A percentile compares a stretch with the other conserved stretches of the same genome.
phyloP scores from a whole-genome alignment of 2,888 invertebrate genomes.

The Hedychridium roseum region DNA sequence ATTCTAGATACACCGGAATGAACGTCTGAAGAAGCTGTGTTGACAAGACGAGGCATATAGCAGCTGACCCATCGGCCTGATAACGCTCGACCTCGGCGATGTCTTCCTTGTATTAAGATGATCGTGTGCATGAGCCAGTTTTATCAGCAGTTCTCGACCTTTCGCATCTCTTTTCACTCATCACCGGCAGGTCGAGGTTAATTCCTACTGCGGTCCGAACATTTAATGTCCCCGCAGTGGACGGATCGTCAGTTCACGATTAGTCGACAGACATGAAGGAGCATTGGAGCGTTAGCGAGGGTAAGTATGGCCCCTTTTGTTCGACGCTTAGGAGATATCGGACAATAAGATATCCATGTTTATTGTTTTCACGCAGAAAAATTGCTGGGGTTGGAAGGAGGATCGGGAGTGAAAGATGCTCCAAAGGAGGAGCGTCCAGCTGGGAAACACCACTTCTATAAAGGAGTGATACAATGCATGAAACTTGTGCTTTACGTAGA shows the following conservation, averaged over 20 bases:
- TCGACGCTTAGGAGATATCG: neutral
- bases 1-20: too few relatives aligned
- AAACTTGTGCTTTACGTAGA: conserved; percentile 36
- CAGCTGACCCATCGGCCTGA: conserved; percentile 26
- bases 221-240: conserved; percentile 15
- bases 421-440: neutral
- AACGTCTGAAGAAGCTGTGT: conserved; percentile 11
- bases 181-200: conserved; percentile 27
- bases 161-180: conserved; percentile 24
- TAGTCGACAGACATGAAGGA: conserved; percentile 36
- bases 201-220: conserved; percentile 14
- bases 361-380: conserved; percentile 12
- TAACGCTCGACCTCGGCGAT: conserved; percentile 26
- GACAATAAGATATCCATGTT: neutral
- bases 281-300: conserved; percentile 17
- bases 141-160: conserved; percentile 22
- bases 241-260: conserved; percentile 24
- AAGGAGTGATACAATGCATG: conserved; percentile 12
- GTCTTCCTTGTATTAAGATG: conserved; percentile 20
- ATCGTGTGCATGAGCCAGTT: conserved; percentile 5
- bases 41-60: conserved; percentile 15
- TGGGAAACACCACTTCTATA: conserved; percentile 4
- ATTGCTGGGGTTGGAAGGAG: conserved; percentile 6
- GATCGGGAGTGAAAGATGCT: neutral
- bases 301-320: conserved; percentile 17